Conservation (phyloP, 37 sponge, comb jelly and placozoan genomes). For the Eunapius fragilis region DNA sequence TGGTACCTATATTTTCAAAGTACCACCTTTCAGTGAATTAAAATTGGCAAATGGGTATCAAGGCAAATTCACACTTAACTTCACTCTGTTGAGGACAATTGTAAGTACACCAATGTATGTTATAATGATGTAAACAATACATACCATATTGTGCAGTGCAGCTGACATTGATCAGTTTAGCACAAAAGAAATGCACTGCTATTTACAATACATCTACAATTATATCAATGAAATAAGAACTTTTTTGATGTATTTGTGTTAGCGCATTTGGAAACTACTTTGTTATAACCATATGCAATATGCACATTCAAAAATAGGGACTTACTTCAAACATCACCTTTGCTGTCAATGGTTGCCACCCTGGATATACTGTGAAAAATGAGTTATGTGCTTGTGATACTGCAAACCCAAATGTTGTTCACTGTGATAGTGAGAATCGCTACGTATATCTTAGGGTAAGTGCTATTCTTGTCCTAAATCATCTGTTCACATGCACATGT, state of each 20-base stretch:
- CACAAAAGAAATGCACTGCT: too few species aligned
- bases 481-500: not conserved
- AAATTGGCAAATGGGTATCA: slow-evolving; percentile 6
- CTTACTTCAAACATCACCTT: not conserved
- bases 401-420: slow-evolving; percentile 17
- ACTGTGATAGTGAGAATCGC: slow-evolving; percentile 56
- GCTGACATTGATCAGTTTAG: too few species aligned
- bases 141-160: not conserved
- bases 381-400: slow-evolving; percentile 47
- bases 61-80: slow-evolving; percentile 45
- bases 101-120: too few species aligned
- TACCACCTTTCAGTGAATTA: slow-evolving; percentile 30
- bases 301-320: not conserved
- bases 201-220: too few species aligned
- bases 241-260: too few species aligned
- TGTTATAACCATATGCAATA: not conserved
- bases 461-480: not conserved
- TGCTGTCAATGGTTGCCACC: slow-evolving; percentile 41
- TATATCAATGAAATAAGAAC: too few species aligned
- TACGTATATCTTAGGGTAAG: slow-evolving; percentile 58
- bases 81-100: slow-evolving; percentile 76
- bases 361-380: slow-evolving; percentile 51
- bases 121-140: too few species aligned
- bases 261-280: too few species aligned
- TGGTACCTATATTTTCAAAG: slow-evolving; percentile 51